A percentile compares a stretch with the other conserved stretches of the same genome.
Evolutionary conservation across 1,140 invertebrate genomes (phyloP).

Genomic region (Papilio glaucus): DNA sequence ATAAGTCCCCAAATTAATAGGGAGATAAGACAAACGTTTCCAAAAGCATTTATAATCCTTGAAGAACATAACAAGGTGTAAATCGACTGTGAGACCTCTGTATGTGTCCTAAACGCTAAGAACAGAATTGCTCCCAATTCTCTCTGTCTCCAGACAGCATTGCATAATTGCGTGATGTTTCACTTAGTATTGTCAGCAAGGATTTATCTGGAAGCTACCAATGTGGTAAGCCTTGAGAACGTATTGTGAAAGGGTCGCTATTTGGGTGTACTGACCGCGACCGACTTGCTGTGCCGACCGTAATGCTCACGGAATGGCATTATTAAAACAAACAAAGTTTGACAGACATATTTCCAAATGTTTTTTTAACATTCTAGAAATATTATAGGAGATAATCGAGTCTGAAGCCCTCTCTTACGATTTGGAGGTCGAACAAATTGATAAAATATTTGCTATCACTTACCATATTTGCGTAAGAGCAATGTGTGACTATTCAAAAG

Average conservation of each 20-base stretch:
- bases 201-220: not conserved
- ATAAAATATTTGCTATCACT: conserved; percentile 11
- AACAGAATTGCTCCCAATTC: too few relatives aligned
- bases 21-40: too few relatives aligned
- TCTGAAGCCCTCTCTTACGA: not conserved
- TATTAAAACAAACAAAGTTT: conserved; percentile 14
- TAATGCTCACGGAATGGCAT: not conserved
- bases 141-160: too few relatives aligned
- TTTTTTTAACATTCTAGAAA: conserved; percentile 11
- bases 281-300: conserved; percentile 1
- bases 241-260: not conserved
- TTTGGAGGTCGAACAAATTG: not conserved
- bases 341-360: not conserved
- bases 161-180: not conserved
- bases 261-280: conserved; percentile 8
- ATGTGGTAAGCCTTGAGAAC: not conserved
- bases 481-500: not conserved
- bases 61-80: too few relatives aligned
- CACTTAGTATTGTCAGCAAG: not conserved
- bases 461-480: not conserved
- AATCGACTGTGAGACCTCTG: too few relatives aligned
- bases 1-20: too few relatives aligned
- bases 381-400: not conserved
- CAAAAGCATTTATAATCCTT: too few relatives aligned
- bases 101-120: too few relatives aligned